Conservation (phyloP, 2,888 invertebrate genomes). For the Cantharis rufa region DNA sequence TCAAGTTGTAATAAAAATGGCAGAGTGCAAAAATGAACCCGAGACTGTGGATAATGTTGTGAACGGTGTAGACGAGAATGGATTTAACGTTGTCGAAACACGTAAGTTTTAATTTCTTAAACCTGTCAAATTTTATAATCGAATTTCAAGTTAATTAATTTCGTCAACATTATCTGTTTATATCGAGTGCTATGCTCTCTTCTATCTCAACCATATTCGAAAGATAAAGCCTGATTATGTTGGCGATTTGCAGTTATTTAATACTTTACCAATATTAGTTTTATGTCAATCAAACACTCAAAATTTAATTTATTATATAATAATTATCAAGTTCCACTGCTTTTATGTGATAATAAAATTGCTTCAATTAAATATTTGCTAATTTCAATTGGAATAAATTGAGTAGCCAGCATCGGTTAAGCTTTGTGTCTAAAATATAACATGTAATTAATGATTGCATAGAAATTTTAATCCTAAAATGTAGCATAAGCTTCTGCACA, state of each 20-base stretch:
- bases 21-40: constrained; percentile 40
- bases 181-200: neutral
- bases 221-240: neutral
- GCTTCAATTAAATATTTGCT: neutral
- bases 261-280: neutral
- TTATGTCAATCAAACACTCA: neutral
- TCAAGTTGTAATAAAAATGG: constrained; percentile 46
- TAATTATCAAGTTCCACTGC: neutral
- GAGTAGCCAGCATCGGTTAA: neutral
- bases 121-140: neutral
- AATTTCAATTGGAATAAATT: neutral
- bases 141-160: neutral
- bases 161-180: neutral
- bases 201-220: neutral
- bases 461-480: too few relatives aligned
- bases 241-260: neutral
- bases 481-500: too few relatives aligned
- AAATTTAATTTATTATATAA: neutral
- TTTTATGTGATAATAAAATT: neutral
- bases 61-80: constrained; percentile 35
- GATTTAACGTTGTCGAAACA: constrained; percentile 39
- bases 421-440: neutral
- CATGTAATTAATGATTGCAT: too few relatives aligned
- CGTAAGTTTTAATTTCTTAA: constrained; percentile 44
- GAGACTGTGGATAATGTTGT: constrained; percentile 43